phyloP scores from a whole-genome alignment of 2,113 vertebrate genomes.

The Helogale parvula region DNA sequence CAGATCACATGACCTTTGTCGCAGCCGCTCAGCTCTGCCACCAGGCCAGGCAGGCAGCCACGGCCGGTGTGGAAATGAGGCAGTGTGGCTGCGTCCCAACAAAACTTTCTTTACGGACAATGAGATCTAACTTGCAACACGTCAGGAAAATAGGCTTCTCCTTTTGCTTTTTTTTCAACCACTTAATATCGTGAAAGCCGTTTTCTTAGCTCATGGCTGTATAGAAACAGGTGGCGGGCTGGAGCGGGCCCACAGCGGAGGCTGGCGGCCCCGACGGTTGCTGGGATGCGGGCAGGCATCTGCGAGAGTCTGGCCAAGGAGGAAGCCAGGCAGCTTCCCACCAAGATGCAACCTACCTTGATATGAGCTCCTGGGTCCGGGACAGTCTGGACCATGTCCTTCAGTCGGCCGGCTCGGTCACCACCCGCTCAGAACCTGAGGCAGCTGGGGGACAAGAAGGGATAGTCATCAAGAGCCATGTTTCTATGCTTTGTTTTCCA shows the following conservation, averaged over 20 bases:
- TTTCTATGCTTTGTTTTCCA: background rate
- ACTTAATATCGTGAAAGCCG: background rate
- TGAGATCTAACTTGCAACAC: too few species aligned
- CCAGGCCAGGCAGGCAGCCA: accelerated
- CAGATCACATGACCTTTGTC: background rate
- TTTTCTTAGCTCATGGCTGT: background rate
- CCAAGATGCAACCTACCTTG: slow-evolving; percentile 84
- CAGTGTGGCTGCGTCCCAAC: accelerated
- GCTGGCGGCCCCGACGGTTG: accelerated
- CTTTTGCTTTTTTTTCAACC: background rate
- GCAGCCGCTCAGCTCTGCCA: accelerated
- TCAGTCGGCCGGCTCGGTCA: slow-evolving; percentile 75
- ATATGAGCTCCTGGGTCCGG: slow-evolving; percentile 89
- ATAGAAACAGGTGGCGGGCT: accelerated
- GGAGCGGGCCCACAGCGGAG: accelerated
- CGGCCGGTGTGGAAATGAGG: accelerated
- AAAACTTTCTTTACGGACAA: background rate
- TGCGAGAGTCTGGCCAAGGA: accelerated
- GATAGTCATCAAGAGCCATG: background rate
- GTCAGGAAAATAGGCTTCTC: background rate
- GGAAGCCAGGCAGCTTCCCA: accelerated
- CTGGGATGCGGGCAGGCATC: accelerated
- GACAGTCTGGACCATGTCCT: slow-evolving; percentile 92
- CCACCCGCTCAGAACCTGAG: slow-evolving; percentile 77
- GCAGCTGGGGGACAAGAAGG: slow-evolving; percentile 75